A percentile compares a stretch with the other conserved stretches of the same genome.
phyloP scores from a whole-genome alignment of 2,888 invertebrate species.

The Volucella bombylans region DNA sequence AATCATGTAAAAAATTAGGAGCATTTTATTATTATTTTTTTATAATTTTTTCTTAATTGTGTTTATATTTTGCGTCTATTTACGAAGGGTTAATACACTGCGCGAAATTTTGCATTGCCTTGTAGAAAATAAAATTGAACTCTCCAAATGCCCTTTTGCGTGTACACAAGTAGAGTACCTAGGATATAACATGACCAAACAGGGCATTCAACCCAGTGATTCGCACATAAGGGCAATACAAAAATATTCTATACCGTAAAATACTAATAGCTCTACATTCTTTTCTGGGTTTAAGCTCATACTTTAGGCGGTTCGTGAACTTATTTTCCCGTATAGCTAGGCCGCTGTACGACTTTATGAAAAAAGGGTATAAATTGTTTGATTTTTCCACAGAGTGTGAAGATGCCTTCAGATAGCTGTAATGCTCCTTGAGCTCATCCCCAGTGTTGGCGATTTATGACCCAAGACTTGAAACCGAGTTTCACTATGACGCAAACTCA shows the following conservation, averaged over 20 bases:
- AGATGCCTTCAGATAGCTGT: neutral
- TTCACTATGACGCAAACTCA: constrained; percentile 77
- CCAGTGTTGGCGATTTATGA: constrained; percentile 77
- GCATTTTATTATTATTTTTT: too few relatives aligned
- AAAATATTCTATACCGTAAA: constrained; percentile 12
- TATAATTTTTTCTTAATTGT: too few relatives aligned
- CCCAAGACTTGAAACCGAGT: constrained; percentile 73
- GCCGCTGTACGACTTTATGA: constrained; percentile 26
- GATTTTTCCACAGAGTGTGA: constrained; percentile 17
- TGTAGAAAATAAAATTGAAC: neutral
- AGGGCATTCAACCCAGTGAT: constrained; percentile 7
- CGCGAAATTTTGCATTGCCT: neutral
- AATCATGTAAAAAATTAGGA: too few relatives aligned
- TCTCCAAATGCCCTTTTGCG: constrained; percentile 5
- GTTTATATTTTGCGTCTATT: too few relatives aligned
- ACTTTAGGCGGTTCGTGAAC: constrained; percentile 4
- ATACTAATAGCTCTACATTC: constrained; percentile 5
- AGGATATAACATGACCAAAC: neutral
- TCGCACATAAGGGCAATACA: neutral
- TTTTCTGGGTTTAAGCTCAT: constrained; percentile 22
- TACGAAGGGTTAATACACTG: too few relatives aligned
- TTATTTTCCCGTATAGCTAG: constrained; percentile 7
- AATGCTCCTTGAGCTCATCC: neutral
- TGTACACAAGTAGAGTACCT: constrained; percentile 9
- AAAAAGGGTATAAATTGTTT: constrained; percentile 13